These are phyloP conservation scores for Ips typographus DNA, from an alignment of 1,140 invertebrate species.

Conservation along the genomic window DNA sequence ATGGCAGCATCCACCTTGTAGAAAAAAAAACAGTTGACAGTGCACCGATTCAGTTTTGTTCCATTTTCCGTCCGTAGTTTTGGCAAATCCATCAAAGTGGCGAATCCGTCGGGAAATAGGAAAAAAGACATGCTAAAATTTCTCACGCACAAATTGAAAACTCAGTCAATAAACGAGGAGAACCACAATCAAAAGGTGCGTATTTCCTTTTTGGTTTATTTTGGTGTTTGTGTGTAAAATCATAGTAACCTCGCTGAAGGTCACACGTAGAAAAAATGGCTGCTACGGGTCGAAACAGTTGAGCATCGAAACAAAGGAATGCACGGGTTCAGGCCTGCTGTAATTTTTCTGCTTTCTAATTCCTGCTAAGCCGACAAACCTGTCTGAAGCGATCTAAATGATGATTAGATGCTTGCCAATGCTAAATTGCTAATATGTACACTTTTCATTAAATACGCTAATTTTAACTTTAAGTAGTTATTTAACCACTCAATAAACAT, in stretches of 20 bases:
- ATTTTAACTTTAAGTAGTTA: background rate
- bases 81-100: constrained; percentile 43
- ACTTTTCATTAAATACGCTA: too few relatives aligned
- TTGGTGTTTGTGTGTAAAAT: constrained; percentile 35
- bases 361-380: constrained; percentile 12
- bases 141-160: constrained; percentile 75
- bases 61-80: constrained; percentile 24
- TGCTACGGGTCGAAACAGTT: constrained; percentile 41
- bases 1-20: constrained; percentile 30
- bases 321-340: constrained; percentile 38
- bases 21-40: background rate
- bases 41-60: background rate
- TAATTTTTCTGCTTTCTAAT: constrained; percentile 34
- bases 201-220: constrained; percentile 34
- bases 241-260: constrained; percentile 50
- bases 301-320: constrained; percentile 50
- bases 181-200: constrained; percentile 52
- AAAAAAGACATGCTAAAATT: constrained; percentile 72
- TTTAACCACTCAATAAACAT: background rate
- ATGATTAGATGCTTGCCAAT: constrained; percentile 5
- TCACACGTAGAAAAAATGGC: constrained; percentile 52
- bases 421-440: too few relatives aligned
- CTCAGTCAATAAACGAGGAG: constrained; percentile 78
- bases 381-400: constrained; percentile 5
- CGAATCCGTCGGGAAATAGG: constrained; percentile 42